Evolutionary conservation across 2,113 vertebrate species (phyloP).

Genomic region (Eptesicus fuscus): DNA sequence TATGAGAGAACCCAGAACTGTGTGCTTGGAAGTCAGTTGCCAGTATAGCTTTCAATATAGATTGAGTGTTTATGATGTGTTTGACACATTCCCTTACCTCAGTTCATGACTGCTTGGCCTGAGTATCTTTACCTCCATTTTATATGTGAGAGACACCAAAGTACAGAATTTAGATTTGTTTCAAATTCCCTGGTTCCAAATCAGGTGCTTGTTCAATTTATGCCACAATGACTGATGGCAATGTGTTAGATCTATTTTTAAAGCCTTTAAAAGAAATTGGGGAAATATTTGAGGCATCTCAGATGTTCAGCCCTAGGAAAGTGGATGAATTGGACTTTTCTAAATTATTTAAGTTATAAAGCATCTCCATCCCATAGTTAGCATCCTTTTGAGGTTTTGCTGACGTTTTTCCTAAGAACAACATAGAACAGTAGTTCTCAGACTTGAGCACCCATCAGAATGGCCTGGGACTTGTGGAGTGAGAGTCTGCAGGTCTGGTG

Average conservation of each 20-base stretch:
- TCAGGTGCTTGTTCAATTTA: not conserved
- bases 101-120: not conserved
- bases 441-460: not conserved
- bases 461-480: not conserved
- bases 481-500: not conserved
- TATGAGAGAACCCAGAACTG: not conserved
- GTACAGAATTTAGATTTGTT: slow-evolving; percentile 6
- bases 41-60: not conserved
- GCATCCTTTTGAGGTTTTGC: not conserved
- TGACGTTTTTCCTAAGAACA: not conserved
- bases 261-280: not conserved
- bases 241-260: not conserved
- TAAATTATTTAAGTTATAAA: not conserved
- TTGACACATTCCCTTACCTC: not conserved
- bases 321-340: not conserved
- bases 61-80: not conserved
- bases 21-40: not conserved
- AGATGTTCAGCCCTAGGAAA: not conserved
- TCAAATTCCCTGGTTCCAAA: not conserved
- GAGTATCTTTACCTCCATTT: not conserved
- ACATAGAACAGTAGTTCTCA: not conserved
- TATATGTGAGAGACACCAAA: not conserved
- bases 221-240: not conserved
- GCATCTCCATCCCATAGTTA: not conserved
- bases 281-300: not conserved